Evolutionary conservation across 2,797 vertebrate genomes (phyloP).

Genomic region (Peromyscus eremicus): DNA sequence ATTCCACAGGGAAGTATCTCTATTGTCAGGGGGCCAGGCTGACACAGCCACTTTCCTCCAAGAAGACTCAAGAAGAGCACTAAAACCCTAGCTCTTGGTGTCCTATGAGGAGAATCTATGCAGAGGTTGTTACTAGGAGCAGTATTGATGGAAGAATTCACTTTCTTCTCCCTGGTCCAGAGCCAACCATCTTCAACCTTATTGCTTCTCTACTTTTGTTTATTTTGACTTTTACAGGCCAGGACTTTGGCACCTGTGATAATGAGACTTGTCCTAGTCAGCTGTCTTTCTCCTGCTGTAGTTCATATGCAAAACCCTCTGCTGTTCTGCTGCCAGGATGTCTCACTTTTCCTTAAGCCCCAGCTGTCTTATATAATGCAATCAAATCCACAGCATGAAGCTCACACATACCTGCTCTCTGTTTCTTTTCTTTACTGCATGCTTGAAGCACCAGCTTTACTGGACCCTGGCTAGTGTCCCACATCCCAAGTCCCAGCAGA

Average conservation of each 20-base stretch:
- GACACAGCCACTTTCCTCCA: no score
- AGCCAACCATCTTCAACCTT: accelerated
- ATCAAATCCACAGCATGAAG: neutral
- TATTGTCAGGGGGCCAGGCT: accelerated
- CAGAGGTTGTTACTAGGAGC: neutral
- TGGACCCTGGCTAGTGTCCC: neutral
- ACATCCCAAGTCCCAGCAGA: neutral
- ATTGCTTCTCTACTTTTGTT: neutral
- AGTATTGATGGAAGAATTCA: neutral
- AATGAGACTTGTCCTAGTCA: neutral
- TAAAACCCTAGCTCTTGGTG: no score
- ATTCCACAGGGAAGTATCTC: neutral
- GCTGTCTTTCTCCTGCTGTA: neutral
- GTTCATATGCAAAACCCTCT: neutral
- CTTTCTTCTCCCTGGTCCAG: no score
- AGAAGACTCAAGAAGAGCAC: neutral
- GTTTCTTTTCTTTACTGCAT: neutral
- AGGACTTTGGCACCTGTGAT: neutral
- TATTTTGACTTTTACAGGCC: neutral
- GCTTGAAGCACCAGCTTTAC: neutral
- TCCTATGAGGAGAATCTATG: neutral
- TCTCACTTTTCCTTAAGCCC: neutral
- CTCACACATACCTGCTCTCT: neutral
- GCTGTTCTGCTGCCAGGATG: neutral
- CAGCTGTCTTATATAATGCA: neutral